A percentile compares a stretch with the other conserved stretches of the same genome.
Conservation (phyloP, 2,113 vertebrate genomes). For the Oryctolagus cuniculus region mOryCun1.1 NC_091445.1:20146501-20147000, state of each 20-base stretch:
- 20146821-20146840: conserved; percentile 34
- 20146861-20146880: conserved; percentile 46
- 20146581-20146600: no score
- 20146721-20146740: background rate
- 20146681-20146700: background rate
- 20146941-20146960: conserved; percentile 43
- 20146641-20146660: background rate
- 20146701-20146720: background rate
- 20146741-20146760: background rate
- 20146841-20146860: conserved; percentile 47
- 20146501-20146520: no score
- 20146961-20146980: conserved; percentile 27
- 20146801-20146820: conserved; percentile 48
- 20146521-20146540: no score
- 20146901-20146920: conserved; percentile 54
- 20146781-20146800: conserved; percentile 35
- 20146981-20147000: background rate
- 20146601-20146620: background rate
- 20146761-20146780: background rate
- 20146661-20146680: background rate
- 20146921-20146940: conserved; percentile 33
- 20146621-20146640: background rate
- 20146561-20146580: no score
- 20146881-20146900: conserved; percentile 44
- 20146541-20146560: no score